Base-by-base conservation (phyloP, 2,797 vertebrate species). In the Enteromius unitaeniatus region DNA sequence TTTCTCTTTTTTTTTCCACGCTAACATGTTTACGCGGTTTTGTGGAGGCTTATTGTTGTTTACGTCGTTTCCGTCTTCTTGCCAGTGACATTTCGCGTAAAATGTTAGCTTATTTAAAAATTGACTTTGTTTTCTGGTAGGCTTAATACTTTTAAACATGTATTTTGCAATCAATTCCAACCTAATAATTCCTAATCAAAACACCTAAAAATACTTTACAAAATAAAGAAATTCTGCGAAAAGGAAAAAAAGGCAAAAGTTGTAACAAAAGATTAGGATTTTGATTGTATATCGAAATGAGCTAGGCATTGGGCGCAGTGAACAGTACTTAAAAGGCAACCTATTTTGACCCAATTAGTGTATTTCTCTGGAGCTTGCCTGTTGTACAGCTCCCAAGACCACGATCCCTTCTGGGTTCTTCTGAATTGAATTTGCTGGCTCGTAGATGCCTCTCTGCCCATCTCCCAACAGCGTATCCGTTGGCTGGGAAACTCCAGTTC, bases 371-470 rank as follows among this genome's bases (percentile, higher is more conserved):
- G 81, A 89, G 88, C 82, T 87, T 89, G 88, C 84, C 85, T 91
- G 88, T 86, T 89, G 81, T 86, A 84, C 89, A 79, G 81, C 85
- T 92, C 91, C 78, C 89, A 89, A 89, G 87, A 91, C 81, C 84
- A 81, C 86, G 69, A 73, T 91, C 90, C 89, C 90, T 89, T 91
- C 87, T 91, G 90, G 87, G 89, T 89, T 85, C 84, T 82, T 87
- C 84, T 89, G 88, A 88, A 92, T 87, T 91, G 85, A 90, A 92
- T 93, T 92, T 91, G 86, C 86, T 92, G 91, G 91, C 89, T 90
- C 82, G 58, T 81, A 58, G 47, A 86, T 87, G 70, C 87, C 76
- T 86, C 76, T 86, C 83, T 88, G 80, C 82, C 84, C 40, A 79
- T 90, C 83, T 91, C 86, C 89, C 86, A 89, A 51, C 83, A 85